phyloP scores from a whole-genome alignment of 2,113 vertebrate genomes.

The Platichthys flesus region DNA sequence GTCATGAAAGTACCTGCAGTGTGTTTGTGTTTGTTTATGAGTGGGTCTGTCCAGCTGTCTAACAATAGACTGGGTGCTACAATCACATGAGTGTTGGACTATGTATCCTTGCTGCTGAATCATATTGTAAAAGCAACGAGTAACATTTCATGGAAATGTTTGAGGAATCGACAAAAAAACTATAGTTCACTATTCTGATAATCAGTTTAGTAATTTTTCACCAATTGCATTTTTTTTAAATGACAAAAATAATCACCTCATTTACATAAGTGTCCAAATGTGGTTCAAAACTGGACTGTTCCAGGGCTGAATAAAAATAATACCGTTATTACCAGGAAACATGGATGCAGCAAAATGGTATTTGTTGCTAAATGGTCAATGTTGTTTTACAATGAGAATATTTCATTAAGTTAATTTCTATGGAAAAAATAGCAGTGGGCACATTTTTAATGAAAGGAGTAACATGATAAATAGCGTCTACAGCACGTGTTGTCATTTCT shows the following conservation, averaged over 20 bases:
- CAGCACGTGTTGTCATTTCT: slow-evolving; percentile 49
- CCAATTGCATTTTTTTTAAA: too few relatives aligned
- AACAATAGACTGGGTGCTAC: slow-evolving; percentile 74
- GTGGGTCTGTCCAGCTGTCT: slow-evolving; percentile 45
- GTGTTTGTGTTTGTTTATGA: slow-evolving; percentile 7
- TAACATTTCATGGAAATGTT: too few relatives aligned
- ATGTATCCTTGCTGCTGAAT: slow-evolving; percentile 71
- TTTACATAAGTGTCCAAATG: neutral
- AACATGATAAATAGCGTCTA: slow-evolving; percentile 31
- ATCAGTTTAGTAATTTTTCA: too few relatives aligned
- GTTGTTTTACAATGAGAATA: slow-evolving; percentile 5
- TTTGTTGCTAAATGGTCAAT: too few relatives aligned
- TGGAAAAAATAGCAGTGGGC: slow-evolving; percentile 4
- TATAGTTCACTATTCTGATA: too few relatives aligned
- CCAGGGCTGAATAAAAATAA: slow-evolving; percentile 6
- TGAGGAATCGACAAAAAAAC: too few relatives aligned
- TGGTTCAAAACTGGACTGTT: slow-evolving; percentile 3
- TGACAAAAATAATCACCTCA: too few relatives aligned
- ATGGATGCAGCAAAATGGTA: slow-evolving; percentile 6
- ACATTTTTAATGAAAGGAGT: neutral
- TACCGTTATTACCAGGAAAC: slow-evolving; percentile 9
- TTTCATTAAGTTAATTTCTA: slow-evolving; percentile 30
- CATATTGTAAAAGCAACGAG: too few relatives aligned
- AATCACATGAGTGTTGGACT: slow-evolving; percentile 77
- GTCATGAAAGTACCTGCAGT: slow-evolving; percentile 28